Base-by-base conservation (phyloP, 1,140 invertebrate species). In the Zeugodacus cucurbitae region DNA sequence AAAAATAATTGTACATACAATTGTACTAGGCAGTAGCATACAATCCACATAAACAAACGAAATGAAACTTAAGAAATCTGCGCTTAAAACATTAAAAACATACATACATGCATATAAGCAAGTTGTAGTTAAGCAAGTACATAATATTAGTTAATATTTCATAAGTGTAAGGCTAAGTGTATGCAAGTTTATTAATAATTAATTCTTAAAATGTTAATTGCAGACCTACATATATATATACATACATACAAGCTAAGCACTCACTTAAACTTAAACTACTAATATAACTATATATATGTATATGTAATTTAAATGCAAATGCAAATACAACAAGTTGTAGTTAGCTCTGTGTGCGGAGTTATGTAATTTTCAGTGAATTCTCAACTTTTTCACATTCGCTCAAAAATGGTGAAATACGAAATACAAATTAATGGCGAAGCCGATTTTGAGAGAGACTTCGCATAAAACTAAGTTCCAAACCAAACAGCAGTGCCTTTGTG, bases 401-500 rank as follows among this genome's bases (percentile, higher is more conserved):
- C 29, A 67, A 67, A 67, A 67, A 67, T 67, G n/a, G 58, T 62
- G n/a, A 62, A 67, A 29, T 67, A 14, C 1, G 6, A 62, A 26
- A 14, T 54, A 54, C 6, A 64, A 64, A 41, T 41, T 41, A 17
- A 8, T 6, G 34, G 3, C 7, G 41, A 44, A n/a, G 22, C 17
- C 22, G 57, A 58, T 22, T 22, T 22, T 62, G 57, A 4, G 22
- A 54, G 26, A 29, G 62, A 37, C 37, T 67, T 67, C 62, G 11
- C 48, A n/a, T n/a, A 41, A 37, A 74, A 74, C 32, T 74, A 74
- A 37, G 67, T 74, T 74, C 67, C 67, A 32, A 74, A 29, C 14
- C n/a, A 41, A 37, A 74, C 67, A 74, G 67, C 67, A 74, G 67
- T 74, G 67, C 67, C 67, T 74, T 74, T n/a, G 67, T 74, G 67